phyloP scores from a whole-genome alignment of 2,797 vertebrate species.

The Serranus cabrilla region DNA sequence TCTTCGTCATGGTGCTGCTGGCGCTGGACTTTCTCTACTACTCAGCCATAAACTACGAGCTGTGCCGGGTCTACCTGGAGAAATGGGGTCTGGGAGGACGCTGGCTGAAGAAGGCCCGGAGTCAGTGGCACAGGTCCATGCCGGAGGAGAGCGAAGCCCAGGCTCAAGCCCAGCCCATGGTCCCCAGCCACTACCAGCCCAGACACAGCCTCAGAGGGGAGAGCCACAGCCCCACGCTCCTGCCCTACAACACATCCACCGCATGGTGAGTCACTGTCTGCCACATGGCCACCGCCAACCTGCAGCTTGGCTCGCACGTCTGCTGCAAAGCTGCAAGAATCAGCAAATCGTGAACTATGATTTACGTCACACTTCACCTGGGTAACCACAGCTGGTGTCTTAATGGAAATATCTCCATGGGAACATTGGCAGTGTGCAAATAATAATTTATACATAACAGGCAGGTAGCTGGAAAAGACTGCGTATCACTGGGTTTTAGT shows the following conservation, averaged over 20 bases:
- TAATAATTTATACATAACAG: neutral
- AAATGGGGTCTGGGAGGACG: slow-evolving; percentile 95
- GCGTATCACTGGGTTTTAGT: neutral
- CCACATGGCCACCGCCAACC: neutral
- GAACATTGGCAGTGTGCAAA: slow-evolving; percentile 7
- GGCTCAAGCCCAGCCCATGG: slow-evolving; percentile 78
- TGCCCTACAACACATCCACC: slow-evolving; percentile 93
- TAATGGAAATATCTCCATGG: slow-evolving; percentile 1
- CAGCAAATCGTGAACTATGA: slow-evolving; percentile 1
- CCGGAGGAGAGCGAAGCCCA: slow-evolving; percentile 83
- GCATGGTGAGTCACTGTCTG: slow-evolving; percentile 90
- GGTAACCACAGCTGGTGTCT: slow-evolving; percentile 15
- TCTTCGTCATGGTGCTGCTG: slow-evolving; percentile 95
- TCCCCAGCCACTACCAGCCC: slow-evolving; percentile 81
- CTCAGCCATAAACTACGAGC: slow-evolving; percentile 98
- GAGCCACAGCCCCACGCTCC: slow-evolving; percentile 89
- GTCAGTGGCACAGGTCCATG: slow-evolving; percentile 89
- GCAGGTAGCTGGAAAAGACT: slow-evolving; percentile 1
- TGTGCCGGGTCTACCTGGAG: slow-evolving; percentile 95
- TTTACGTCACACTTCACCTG: slow-evolving; percentile 1
- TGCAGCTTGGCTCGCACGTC: neutral
- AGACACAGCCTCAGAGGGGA: slow-evolving; percentile 90
- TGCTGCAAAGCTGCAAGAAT: slow-evolving; percentile 19
- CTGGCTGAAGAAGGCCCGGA: slow-evolving; percentile 94
- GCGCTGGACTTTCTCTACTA: slow-evolving; percentile 97